Base-by-base conservation (phyloP, 2,797 vertebrate genomes). In the Hypotaenidia okinawae region DNA sequence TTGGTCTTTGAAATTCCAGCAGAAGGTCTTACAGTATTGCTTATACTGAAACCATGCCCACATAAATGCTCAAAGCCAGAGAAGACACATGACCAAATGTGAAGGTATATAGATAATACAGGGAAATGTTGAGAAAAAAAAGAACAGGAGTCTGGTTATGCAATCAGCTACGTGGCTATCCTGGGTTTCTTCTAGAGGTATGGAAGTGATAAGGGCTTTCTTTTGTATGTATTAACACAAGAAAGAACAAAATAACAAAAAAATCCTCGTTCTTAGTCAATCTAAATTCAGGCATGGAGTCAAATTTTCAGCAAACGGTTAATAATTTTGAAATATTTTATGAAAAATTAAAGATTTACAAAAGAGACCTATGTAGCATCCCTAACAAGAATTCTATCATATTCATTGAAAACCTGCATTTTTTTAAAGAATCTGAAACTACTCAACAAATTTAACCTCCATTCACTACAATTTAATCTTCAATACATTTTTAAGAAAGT, bases 21-120 rank as follows among this genome's bases (percentile, higher is more conserved):
- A 45, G 30, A 84, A 63, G 11, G 25, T 10, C 7, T 69, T 23
- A 51, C 8, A 41, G 10, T 30, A 27, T 27, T 49, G 4, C 12
- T 51, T 49, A 15, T 5, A 27, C 4, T 32, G n/a, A 59, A 70
- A 73, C 33, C 58, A 70, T 2, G 1, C 2, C 23, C 25, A 47
- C 21, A 11, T 1, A 22, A 14, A 9, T 68, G 32, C 64, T 62
- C 0, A 0, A 37, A 41, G 37, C 27, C 64, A 67, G 59, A 55
- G 41, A 62, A 58, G 33, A 39, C 24, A 68, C 1, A 0, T 14
- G 27, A 68, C 47, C 49, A 63, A 76, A 23, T 13, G 6, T 22
- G 23, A 62, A 84, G 37, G 8, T 49, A 33, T 11, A 47, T 11
- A 25, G 25, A 33, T 28, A 64, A 75, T 7, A 66, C 17, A 43